phyloP scores from a whole-genome alignment of 2,888 invertebrate genomes.

The Dicyrtomina minuta region DNA sequence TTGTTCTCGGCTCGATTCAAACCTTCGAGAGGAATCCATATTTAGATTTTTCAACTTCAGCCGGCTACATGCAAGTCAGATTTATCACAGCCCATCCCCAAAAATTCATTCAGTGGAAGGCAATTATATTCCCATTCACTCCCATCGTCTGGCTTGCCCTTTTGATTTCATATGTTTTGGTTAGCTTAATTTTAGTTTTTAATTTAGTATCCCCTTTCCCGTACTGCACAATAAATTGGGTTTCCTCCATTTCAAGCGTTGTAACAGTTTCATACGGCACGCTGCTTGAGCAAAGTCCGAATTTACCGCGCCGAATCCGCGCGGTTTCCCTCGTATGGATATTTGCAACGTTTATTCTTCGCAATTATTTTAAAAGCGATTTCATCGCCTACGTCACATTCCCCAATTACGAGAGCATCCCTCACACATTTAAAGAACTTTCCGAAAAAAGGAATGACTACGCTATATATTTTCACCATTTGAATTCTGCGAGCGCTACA shows the following conservation, averaged over 20 bases:
- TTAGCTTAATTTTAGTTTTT: background rate
- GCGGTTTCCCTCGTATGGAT: background rate
- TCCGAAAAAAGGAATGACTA: no score
- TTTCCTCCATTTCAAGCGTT: background rate
- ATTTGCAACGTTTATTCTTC: background rate
- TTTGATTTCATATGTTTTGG: background rate
- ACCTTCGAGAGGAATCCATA: background rate
- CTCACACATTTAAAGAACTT: background rate
- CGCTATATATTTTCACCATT: no score
- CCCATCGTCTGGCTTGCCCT: background rate
- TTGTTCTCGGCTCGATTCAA: background rate
- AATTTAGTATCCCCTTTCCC: background rate
- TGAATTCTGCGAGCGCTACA: no score
- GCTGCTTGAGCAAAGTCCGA: background rate
- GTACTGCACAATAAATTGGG: background rate
- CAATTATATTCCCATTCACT: background rate
- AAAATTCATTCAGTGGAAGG: background rate
- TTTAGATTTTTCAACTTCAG: background rate
- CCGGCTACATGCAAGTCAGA: background rate
- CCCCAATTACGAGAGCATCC: background rate
- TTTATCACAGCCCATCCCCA: background rate
- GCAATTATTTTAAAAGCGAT: background rate
- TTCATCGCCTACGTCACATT: background rate
- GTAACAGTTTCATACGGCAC: background rate
- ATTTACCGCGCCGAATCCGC: background rate